These are phyloP conservation scores for Blennius ocellaris DNA, from an alignment of 2,113 vertebrate genomes.

Conservation along the genomic window DNA sequence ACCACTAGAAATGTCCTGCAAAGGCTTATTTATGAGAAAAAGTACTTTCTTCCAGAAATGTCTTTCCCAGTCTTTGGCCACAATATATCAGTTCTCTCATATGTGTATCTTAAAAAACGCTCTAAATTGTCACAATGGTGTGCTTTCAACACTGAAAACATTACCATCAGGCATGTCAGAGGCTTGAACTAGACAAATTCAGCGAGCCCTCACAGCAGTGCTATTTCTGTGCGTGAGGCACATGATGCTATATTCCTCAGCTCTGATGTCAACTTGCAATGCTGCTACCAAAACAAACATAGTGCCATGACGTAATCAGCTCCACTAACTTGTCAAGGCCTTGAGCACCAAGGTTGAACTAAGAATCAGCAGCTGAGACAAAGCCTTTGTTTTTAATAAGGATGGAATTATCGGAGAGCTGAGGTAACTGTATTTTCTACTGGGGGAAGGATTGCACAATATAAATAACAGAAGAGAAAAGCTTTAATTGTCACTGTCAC, in stretches of 20 bases:
- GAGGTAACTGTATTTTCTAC: background rate
- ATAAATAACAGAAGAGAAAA: background rate
- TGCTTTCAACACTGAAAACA: constrained; percentile 10
- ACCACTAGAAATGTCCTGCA: background rate
- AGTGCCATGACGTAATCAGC: constrained; percentile 64
- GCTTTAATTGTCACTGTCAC: too few species aligned
- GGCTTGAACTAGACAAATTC: constrained; percentile 23
- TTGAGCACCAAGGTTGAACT: constrained; percentile 38
- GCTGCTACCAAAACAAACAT: constrained; percentile 69
- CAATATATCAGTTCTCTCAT: too few species aligned
- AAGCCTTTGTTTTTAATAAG: constrained; percentile 4
- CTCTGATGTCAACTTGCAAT: constrained; percentile 66
- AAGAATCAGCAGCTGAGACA: constrained; percentile 4
- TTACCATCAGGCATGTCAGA: constrained; percentile 15
- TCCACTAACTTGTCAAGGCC: constrained; percentile 9
- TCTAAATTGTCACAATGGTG: constrained; percentile 29
- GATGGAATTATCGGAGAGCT: background rate
- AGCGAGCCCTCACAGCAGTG: constrained; percentile 39
- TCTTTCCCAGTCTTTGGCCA: constrained; percentile 3
- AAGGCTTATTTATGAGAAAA: background rate
- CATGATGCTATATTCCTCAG: constrained; percentile 53
- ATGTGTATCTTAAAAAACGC: too few species aligned
- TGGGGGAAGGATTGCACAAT: background rate
- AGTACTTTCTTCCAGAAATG: background rate
- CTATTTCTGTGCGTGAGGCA: constrained; percentile 67